Conservation (phyloP, 1,140 invertebrate species). For the Pachyrhynchus sulphureomaculatus region DNA sequence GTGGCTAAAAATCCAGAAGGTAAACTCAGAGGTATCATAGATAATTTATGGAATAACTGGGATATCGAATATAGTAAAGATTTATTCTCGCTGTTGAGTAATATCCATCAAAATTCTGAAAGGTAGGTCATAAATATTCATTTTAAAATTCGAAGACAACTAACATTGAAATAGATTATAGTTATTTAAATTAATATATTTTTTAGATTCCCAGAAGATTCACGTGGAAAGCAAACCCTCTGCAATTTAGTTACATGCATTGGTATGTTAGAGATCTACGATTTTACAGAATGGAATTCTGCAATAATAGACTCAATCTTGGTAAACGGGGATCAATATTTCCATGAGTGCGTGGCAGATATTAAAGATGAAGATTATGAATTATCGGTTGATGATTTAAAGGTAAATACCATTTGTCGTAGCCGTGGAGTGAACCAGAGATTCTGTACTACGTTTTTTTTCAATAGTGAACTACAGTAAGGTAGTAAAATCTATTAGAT, state of each 20-base stretch:
- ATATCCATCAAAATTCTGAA: slow-evolving; percentile 56
- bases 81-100: slow-evolving; percentile 61
- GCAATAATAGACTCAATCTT: slow-evolving; percentile 62
- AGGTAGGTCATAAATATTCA: slow-evolving; percentile 9
- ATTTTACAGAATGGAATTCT: slow-evolving; percentile 60
- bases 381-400: slow-evolving; percentile 55
- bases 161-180: too few species aligned
- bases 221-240: slow-evolving; percentile 50
- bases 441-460: not conserved
- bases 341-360: slow-evolving; percentile 54
- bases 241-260: slow-evolving; percentile 57
- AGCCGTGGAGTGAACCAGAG: too few species aligned
- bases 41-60: slow-evolving; percentile 57
- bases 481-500: too few species aligned
- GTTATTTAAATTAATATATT: too few species aligned
- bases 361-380: slow-evolving; percentile 56
- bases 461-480: too few species aligned
- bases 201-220: slow-evolving; percentile 39
- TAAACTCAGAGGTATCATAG: slow-evolving; percentile 27
- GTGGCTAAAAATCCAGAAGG: slow-evolving; percentile 29
- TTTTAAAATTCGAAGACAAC: slow-evolving; percentile 2
- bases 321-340: slow-evolving; percentile 57
- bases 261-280: slow-evolving; percentile 58
- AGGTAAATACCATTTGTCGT: too few species aligned
- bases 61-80: slow-evolving; percentile 63